These are phyloP conservation scores for Phorcus lineatus DNA, from an alignment of 2,888 invertebrate species.

Conservation along the genomic window DNA sequence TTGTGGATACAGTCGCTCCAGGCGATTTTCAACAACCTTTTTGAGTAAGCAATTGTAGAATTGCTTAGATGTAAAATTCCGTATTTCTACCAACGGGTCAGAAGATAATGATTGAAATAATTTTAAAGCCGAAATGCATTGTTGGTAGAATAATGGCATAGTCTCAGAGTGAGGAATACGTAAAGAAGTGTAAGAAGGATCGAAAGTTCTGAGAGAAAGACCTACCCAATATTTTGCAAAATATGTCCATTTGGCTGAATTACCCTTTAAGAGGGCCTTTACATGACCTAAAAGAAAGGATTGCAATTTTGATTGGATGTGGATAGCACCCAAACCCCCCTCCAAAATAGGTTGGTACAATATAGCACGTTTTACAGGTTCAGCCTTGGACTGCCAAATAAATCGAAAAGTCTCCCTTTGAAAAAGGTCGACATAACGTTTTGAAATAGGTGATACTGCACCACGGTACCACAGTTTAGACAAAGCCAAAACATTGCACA, in stretches of 20 bases:
- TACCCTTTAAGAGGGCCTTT: constrained; percentile 17
- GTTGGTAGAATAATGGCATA: constrained; percentile 28
- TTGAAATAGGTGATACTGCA: background rate
- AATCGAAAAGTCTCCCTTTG: background rate
- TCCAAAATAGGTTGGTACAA: background rate
- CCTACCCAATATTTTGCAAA: constrained; percentile 41
- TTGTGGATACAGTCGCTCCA: background rate
- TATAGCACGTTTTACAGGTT: background rate
- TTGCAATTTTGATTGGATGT: constrained; percentile 10
- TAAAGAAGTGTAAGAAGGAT: constrained; percentile 10
- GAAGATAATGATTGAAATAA: background rate
- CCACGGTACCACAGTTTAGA: constrained; percentile 23
- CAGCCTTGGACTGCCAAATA: constrained; percentile 1
- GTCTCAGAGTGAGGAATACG: constrained; percentile 28
- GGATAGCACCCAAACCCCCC: constrained; percentile 17
- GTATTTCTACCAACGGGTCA: background rate
- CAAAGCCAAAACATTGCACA: constrained; percentile 11
- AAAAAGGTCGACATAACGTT: background rate
- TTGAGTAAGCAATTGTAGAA: background rate
- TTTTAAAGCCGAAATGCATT: background rate
- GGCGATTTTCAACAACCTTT: background rate
- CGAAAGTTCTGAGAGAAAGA: constrained; percentile 18
- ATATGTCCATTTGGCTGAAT: constrained; percentile 30
- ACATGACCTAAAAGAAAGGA: constrained; percentile 17
- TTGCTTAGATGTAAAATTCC: background rate